Conservation (phyloP, 53 echinoderm and acorn worm genomes). For the Crossaster papposus region DNA sequence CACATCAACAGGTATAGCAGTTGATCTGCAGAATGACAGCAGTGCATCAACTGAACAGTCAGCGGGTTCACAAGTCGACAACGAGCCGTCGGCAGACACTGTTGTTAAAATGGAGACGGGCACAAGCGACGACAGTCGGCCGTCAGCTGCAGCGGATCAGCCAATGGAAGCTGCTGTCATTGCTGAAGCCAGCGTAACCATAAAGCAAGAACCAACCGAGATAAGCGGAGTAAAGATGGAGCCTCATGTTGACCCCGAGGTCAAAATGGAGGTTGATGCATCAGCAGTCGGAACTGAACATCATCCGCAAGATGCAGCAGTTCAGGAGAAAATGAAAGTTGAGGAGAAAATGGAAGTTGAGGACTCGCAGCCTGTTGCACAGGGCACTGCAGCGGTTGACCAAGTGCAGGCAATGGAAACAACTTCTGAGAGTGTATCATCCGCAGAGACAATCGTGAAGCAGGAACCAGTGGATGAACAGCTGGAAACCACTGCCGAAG, state of each 20-base stretch:
- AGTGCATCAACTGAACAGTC: not conserved
- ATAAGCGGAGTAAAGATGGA: constrained; percentile 7
- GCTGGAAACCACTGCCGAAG: not conserved
- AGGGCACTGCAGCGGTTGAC: not conserved
- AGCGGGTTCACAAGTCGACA: not conserved
- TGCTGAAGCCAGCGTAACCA: not conserved
- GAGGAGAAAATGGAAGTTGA: constrained; percentile 34
- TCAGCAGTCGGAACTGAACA: not conserved
- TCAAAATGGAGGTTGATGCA: constrained; percentile 59
- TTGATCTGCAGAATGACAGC: constrained; percentile 1
- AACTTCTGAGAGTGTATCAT: not conserved
- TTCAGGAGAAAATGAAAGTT: not conserved
- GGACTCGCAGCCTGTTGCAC: not conserved
- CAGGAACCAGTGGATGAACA: constrained; percentile 12
- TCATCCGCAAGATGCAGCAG: not conserved
- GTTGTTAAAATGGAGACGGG: constrained; percentile 23
- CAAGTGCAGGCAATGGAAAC: not conserved
- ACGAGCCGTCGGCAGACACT: not conserved
- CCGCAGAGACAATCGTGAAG: constrained; percentile 32
- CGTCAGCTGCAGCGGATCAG: constrained; percentile 9
- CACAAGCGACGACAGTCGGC: not conserved
- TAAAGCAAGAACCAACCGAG: constrained; percentile 6
- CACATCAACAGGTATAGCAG: not conserved
- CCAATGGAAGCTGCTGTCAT: not conserved
- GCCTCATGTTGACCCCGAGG: constrained; percentile 17